phyloP scores from a whole-genome alignment of 2,888 invertebrate genomes.

The Gasteruption jaculator region DNA sequence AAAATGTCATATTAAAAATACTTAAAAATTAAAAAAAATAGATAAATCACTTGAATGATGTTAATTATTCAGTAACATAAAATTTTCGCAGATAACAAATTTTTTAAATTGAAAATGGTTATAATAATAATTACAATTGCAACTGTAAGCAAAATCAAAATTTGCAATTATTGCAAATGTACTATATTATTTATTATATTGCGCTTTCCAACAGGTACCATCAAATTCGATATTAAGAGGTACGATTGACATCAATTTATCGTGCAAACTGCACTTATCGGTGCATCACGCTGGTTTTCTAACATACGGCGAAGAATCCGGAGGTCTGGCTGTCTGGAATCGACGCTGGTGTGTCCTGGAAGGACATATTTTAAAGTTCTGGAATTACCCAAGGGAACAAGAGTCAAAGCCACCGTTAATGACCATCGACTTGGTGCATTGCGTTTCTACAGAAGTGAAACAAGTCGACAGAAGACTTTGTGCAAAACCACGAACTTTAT shows the following conservation, averaged over 20 bases:
- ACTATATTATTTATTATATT: neutral
- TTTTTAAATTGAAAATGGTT: neutral
- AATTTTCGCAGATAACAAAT: neutral
- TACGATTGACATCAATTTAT: conserved; percentile 35
- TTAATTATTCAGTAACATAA: no score
- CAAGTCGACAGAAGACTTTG: conserved; percentile 51
- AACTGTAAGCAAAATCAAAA: no score
- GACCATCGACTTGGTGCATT: conserved; percentile 48
- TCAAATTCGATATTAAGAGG: conserved; percentile 33
- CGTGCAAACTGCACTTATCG: conserved; percentile 35
- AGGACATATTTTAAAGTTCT: conserved; percentile 51
- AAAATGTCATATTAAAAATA: no score
- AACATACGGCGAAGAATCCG: conserved; percentile 51
- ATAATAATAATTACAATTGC: neutral
- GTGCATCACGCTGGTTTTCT: conserved; percentile 52
- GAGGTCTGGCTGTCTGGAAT: conserved; percentile 54
- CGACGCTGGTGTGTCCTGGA: conserved; percentile 56
- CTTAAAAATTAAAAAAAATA: no score
- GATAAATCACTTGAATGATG: no score
- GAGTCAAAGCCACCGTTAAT: conserved; percentile 40
- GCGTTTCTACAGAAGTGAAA: conserved; percentile 38
- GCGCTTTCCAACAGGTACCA: conserved; percentile 30
- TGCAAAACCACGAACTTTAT: conserved; percentile 52
- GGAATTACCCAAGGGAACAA: conserved; percentile 54
- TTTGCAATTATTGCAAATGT: neutral